Conservation (phyloP, 1,140 invertebrate species). For the Caerostris darwini region DNA sequence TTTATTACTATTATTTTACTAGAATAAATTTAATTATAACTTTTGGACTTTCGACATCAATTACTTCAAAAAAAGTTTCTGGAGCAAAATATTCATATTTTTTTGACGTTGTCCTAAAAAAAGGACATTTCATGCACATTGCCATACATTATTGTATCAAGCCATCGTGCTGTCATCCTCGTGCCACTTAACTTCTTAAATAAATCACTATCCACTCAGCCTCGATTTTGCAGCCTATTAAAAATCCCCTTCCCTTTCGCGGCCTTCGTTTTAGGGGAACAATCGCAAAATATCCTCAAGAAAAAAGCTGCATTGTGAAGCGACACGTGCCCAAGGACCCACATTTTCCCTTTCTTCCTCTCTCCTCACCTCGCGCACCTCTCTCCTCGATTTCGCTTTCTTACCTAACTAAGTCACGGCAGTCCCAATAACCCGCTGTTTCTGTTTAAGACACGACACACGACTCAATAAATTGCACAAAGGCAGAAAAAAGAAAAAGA, state of each 20-base stretch:
- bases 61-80: too few species aligned
- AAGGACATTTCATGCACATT: too few species aligned
- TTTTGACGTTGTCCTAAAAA: too few species aligned
- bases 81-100: too few species aligned
- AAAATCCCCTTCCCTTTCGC: background rate
- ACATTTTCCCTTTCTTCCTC: constrained; percentile 22
- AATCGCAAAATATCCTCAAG: background rate
- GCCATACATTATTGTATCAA: too few species aligned
- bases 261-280: background rate
- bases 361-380: background rate
- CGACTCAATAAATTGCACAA: constrained; percentile 28
- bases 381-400: background rate
- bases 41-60: too few species aligned
- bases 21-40: too few species aligned
- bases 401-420: constrained; percentile 17
- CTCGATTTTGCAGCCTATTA: background rate
- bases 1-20: too few species aligned
- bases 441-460: constrained; percentile 27
- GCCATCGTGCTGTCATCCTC: too few species aligned
- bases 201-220: background rate
- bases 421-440: constrained; percentile 10
- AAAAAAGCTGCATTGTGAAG: background rate
- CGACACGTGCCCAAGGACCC: constrained; percentile 15
- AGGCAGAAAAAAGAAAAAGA: too few species aligned
- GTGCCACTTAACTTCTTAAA: too few species aligned